phyloP scores from a whole-genome alignment of 1,140 invertebrate genomes.

The Caenorhabditis tropicalis region DNA sequence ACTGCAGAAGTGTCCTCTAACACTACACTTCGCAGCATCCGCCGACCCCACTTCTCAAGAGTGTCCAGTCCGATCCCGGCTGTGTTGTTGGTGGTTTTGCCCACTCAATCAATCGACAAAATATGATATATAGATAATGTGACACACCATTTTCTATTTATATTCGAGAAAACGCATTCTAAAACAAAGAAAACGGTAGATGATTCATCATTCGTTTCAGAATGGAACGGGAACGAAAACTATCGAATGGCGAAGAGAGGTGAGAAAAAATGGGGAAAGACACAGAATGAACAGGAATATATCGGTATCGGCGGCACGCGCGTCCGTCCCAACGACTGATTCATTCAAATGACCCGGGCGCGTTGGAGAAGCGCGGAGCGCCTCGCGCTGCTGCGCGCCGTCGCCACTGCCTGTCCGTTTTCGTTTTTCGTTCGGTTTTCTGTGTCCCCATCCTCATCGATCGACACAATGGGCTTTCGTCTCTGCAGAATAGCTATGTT shows the following conservation, averaged over 20 bases:
- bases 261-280: background rate
- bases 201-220: background rate
- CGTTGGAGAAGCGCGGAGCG: no score
- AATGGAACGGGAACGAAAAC: background rate
- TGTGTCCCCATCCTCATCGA: background rate
- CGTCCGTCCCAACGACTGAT: background rate
- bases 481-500: background rate
- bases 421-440: background rate
- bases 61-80: background rate
- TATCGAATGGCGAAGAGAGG: background rate
- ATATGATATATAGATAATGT: background rate
- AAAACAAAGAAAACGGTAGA: background rate
- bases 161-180: background rate
- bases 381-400: conserved; percentile 1
- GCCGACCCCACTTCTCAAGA: conserved; percentile 39
- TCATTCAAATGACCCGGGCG: conserved; percentile 37
- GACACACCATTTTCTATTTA: background rate
- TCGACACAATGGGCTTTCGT: conserved; percentile 34
- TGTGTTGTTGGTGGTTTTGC: background rate
- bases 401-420: conserved; percentile 40
- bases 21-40: background rate
- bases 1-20: background rate
- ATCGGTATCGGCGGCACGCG: background rate
- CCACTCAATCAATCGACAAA: background rate
- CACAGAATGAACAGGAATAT: background rate